Base-by-base conservation (phyloP, 2,113 vertebrate genomes). In the Heliornis fulica region DNA sequence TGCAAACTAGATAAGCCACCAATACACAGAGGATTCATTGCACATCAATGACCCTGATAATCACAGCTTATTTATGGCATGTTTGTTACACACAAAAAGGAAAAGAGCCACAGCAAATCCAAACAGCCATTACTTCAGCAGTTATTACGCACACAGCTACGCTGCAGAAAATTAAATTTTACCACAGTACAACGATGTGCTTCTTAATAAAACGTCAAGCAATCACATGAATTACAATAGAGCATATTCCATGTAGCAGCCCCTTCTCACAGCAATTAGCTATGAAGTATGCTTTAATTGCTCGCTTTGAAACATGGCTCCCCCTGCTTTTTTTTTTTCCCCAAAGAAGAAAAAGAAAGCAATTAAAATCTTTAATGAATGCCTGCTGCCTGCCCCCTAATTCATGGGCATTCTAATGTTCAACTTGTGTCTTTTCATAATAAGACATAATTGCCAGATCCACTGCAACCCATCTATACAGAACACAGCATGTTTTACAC, bases 361-460 rank as follows among this genome's bases (percentile, higher is more conserved):
- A 91, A 96, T 96, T 94, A 95, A 94, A 96, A 95, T 92, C 90
- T 94, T 93, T 96, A 97, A 86, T 88, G 72, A 89, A 91, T 66
- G 89, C 83, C 66, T 83, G 89, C 53, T 22, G 46, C 79, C 89
- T 87, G 87, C 70, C 79, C 83, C 59, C 48, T 96, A 95, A 96
- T 93, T 72, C 80, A 91, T 72, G 86, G 89, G 82, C 13, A 41
- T 88, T n/a, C 54, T 77, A 89, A 77, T 41, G 56, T 89, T 95
- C 81, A n/a, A 65, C 89, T 96, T 83, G 18, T 88, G 77, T 90
- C 90, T 94, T 71, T 91, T 88, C 78, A 87, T 72, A 93, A 96
- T 76, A 97, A n/a, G 94, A 88, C 74, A 63, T 87, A 95, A 96
- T 96, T 92, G 94, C 89, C 90, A 92, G 83, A 29, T 41, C 93